Evolutionary conservation across 1,140 invertebrate genomes (phyloP), one percentile per base, ranked within the genome.

Genomic region (Nasonia vitripennis): DNA sequence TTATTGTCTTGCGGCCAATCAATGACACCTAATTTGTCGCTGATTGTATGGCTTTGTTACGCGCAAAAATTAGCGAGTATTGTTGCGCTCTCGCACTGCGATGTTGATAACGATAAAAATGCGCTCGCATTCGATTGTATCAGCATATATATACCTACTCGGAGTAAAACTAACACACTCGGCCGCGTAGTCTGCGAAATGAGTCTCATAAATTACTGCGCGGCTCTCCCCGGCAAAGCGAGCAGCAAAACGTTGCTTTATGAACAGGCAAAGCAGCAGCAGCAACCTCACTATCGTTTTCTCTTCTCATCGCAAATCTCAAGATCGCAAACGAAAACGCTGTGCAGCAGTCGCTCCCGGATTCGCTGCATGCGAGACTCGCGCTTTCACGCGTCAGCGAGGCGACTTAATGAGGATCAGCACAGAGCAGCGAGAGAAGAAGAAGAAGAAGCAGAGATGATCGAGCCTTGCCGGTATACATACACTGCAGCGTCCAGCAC

Each of bases 361-460:
- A 71, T 70, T 80, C 41, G 48, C n/a, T 17, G 12, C 48, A 71
- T 71, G 23, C 83, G 10, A 34, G 27, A 75, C 23, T 48, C 78
- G 11, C 27, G 68, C 14, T 45, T 71, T 37, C 45, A 34, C 79
- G 55, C 80, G 55, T 75, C 31, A 77, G 73, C 86, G 71, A 71
- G 48, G 78, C 73, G 81, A 78, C 87, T 81, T 85, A 89, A 83
- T 85, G 82, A 86, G 86, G 78, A 87, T 81, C 20, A 55, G 23
- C 74, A 9, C 70, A 51, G 12, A 0, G 48, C 48, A 20, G 6
- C 23, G 62, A 48, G 67, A 82, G 48, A 70, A 37, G 51, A 77
- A 68, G 41, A 20, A 74, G 68, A 2, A 62, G 55, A 4, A 62
- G 17, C 55, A 45, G 48, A 55, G 73, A 75, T 34, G 68, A 71